Base-by-base conservation (phyloP, 1,140 invertebrate species). In the Myzus persicae region DNA sequence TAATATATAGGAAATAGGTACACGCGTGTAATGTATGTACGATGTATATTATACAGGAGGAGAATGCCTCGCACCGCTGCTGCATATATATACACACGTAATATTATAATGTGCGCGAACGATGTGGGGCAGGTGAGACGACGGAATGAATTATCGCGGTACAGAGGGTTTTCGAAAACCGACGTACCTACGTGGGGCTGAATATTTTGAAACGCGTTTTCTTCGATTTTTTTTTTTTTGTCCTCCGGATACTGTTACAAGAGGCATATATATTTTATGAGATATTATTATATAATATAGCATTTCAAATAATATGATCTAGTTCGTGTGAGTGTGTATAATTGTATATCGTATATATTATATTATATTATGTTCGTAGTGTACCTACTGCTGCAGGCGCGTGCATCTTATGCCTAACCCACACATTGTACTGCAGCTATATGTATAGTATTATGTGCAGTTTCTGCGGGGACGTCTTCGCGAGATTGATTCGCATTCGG, bases 81-180 rank as follows among this genome's bases (percentile, higher is more conserved):
- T 76, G 5, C 38, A 26, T 84, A 84, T 51, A n/a, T 46, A 46
- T 67, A 76, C 11, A 40, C 22, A 82, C 8, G n/a, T n/a, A n/a
- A 82, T 20, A 40, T 51, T 51, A 51, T 51, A 11, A 84, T 84
- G 24, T 46, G 42, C 42, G n/a, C 84, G 42, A 76, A 76, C 31
- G 84, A 44, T 44, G 40, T 14, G 85, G 40, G 31, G 85, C 85
- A 88, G 85, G 85, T 88, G 85, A 88, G 85, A 88, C 42, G 85
- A 88, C 31, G 44, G 85, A 88, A 48, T 46, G 44, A 88, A 88
- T 88, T 88, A 88, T 88, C 85, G 31, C 14, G 42, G 31, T 7
- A 48, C 18, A 87, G 42, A n/a, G 85, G 85, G 85, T 20, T 88
- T 88, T 44, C 5, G 20, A 46, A 46, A 48, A 46, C 36, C 22